Evolutionary conservation across 2,797 vertebrate genomes (phyloP).

Genomic region (Lutjanus argentimaculatus): DNA sequence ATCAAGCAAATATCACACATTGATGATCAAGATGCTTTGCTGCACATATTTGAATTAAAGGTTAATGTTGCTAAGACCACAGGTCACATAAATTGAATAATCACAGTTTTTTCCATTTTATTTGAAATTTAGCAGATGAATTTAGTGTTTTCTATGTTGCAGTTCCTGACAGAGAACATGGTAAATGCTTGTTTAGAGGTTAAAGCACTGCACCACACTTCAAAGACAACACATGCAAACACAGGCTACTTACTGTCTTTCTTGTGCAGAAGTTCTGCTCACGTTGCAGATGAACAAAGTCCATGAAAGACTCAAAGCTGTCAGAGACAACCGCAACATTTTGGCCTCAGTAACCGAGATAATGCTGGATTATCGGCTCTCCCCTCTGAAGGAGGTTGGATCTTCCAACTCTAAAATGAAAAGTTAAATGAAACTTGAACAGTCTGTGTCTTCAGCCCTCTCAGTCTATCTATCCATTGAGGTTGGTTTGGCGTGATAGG

Average conservation of each 20-base stretch:
- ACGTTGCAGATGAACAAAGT: slow-evolving; percentile 80
- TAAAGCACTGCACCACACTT: slow-evolving; percentile 14
- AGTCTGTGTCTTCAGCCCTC: slow-evolving; percentile 38
- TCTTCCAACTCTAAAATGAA: slow-evolving; percentile 35
- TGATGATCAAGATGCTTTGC: background rate
- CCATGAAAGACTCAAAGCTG: slow-evolving; percentile 80
- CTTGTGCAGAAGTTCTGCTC: slow-evolving; percentile 77
- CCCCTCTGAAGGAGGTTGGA: slow-evolving; percentile 39
- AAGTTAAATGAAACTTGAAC: slow-evolving; percentile 47
- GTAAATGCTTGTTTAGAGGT: slow-evolving; percentile 3
- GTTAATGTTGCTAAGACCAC: background rate
- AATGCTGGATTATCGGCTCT: slow-evolving; percentile 40
- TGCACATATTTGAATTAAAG: background rate
- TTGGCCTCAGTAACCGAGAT: slow-evolving; percentile 60
- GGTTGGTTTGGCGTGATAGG: slow-evolving; percentile 36
- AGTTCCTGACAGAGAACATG: background rate
- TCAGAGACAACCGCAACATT: slow-evolving; percentile 73
- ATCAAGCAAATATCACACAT: background rate
- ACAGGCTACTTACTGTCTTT: slow-evolving; percentile 83
- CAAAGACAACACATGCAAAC: slow-evolving; percentile 48
- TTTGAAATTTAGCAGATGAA: background rate
- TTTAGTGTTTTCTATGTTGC: background rate
- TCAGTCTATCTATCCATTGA: slow-evolving; percentile 74
- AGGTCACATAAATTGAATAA: background rate
- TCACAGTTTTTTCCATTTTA: no score